These are phyloP conservation scores for Philaethria dido DNA, from an alignment of 2,888 invertebrate genomes.

Conservation along the genomic window DNA sequence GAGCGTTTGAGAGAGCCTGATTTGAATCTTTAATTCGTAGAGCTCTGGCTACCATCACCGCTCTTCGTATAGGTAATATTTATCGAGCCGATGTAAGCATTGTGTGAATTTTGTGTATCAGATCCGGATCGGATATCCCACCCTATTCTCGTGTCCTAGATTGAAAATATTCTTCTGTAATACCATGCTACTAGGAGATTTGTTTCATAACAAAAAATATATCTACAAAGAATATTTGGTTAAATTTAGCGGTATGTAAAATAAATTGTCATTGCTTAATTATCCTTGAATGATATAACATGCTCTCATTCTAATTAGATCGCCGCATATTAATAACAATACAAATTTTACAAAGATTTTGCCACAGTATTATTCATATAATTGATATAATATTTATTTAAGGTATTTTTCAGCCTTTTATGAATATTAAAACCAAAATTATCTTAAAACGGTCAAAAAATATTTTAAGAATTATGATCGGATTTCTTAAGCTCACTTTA, in stretches of 20 bases:
- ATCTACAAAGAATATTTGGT: not conserved
- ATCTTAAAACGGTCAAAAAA: not conserved
- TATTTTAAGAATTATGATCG: not conserved
- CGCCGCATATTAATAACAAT: not conserved
- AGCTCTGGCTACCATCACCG: conserved; percentile 2
- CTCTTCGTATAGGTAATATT: conserved; percentile 5
- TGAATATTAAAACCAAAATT: not conserved
- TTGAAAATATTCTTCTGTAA: conserved; percentile 14
- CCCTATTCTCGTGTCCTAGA: conserved; percentile 20
- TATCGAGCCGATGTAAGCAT: conserved; percentile 8
- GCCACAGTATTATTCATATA: not conserved
- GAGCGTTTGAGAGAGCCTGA: not conserved
- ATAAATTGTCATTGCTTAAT: not conserved
- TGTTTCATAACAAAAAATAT: conserved; percentile 3
- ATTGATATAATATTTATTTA: not conserved
- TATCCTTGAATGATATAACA: not conserved
- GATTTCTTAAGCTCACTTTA: not conserved
- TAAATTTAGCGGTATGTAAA: not conserved
- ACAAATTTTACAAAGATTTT: not conserved
- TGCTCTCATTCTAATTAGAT: not conserved
- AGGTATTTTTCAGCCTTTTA: not conserved
- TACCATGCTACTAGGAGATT: not conserved
- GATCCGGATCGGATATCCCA: conserved; percentile 29
- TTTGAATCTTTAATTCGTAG: conserved; percentile 19
- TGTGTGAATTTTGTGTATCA: conserved; percentile 20